Evolutionary conservation across 1,140 invertebrate species (phyloP).

Genomic region (Branchinecta lynchi): DNA sequence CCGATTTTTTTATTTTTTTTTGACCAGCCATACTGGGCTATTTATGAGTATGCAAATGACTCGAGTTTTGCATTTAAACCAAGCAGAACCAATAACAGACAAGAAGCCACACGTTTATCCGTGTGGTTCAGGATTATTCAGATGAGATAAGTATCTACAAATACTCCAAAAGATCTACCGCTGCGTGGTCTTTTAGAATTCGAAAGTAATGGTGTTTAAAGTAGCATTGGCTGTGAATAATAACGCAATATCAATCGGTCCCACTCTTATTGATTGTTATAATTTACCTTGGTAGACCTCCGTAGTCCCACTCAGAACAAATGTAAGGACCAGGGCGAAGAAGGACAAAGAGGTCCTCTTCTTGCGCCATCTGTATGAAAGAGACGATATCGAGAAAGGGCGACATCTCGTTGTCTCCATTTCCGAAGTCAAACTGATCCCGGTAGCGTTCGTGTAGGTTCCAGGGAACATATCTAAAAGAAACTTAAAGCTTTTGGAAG

Average conservation of each 20-base stretch:
- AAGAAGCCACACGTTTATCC: too few species aligned
- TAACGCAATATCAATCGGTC: background rate
- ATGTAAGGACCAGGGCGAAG: conserved; percentile 34
- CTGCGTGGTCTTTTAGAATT: too few species aligned
- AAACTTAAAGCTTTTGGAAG: background rate
- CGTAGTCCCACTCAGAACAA: conserved; percentile 35
- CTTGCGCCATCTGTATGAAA: conserved; percentile 29
- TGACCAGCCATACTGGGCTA: too few species aligned
- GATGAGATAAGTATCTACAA: too few species aligned
- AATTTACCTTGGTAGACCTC: conserved; percentile 27
- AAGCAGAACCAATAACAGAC: background rate
- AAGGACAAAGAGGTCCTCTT: conserved; percentile 31
- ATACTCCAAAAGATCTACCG: too few species aligned
- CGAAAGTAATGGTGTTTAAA: conserved; percentile 16
- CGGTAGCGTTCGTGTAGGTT: conserved; percentile 37
- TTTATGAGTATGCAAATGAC: too few species aligned
- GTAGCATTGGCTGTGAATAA: background rate
- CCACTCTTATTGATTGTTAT: conserved; percentile 11
- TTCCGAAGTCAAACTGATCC: conserved; percentile 31
- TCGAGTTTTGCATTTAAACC: too few species aligned
- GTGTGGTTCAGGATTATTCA: too few species aligned
- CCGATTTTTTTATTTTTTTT: too few species aligned
- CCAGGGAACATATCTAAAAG: conserved; percentile 37
- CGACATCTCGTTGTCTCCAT: conserved; percentile 24
- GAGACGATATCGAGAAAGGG: conserved; percentile 23